phyloP scores from a whole-genome alignment of 2,113 vertebrate species.

The Lophura nycthemera region DNA sequence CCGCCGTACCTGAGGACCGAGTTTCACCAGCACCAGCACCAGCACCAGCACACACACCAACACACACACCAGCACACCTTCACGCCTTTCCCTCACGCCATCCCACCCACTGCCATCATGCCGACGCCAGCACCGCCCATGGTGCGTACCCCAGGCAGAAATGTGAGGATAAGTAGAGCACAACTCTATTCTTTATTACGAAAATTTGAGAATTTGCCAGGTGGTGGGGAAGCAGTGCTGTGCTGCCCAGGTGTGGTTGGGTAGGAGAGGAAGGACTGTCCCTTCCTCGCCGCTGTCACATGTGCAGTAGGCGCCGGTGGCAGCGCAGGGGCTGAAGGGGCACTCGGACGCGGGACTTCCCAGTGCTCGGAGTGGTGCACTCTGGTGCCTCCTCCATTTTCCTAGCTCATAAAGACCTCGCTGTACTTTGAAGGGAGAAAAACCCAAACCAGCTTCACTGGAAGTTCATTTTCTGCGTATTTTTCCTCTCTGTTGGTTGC shows the following conservation, averaged over 20 bases:
- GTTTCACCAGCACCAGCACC: conserved; percentile 98
- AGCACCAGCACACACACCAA: conserved; percentile 95
- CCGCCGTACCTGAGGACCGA: conserved; percentile 97
- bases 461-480: not conserved
- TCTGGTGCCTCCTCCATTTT: not conserved
- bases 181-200: conserved; percentile 72
- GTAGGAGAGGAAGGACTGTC: conserved; percentile 13
- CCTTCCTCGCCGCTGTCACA: no score
- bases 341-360: not conserved
- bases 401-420: not conserved
- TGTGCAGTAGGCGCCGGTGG: no score
- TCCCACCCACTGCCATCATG: conserved; percentile 92
- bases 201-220: not conserved
- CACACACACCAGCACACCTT: conserved; percentile 99
- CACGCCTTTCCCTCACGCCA: conserved; percentile 97
- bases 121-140: conserved; percentile 98
- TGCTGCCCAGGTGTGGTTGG: not conserved
- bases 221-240: not conserved
- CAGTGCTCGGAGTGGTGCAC: not conserved
- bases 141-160: conserved; percentile 99
- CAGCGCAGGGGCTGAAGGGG: not conserved
- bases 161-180: conserved; percentile 96
- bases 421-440: not conserved
- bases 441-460: not conserved
- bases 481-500: conserved; percentile 43